Evolutionary conservation across 2,888 invertebrate species (phyloP).

Genomic region (Drosophila anomelani): DNA sequence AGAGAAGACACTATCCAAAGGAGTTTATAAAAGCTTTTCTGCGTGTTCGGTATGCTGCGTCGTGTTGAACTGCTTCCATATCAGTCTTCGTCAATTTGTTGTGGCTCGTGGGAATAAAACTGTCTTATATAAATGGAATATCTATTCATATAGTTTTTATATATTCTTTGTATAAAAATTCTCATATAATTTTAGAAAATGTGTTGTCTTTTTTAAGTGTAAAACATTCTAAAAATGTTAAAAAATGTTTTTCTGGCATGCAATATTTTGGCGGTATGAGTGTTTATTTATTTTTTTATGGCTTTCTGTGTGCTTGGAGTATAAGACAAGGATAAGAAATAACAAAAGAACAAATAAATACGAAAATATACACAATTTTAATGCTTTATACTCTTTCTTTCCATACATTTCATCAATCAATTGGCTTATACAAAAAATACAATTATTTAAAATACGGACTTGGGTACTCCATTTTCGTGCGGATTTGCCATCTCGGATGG

Average conservation of each 20-base stretch:
- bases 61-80: constrained; percentile 64
- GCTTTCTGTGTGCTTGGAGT: constrained; percentile 29
- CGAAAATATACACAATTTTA: constrained; percentile 60
- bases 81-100: constrained; percentile 69
- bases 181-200: constrained; percentile 73
- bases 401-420: constrained; percentile 56
- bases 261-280: constrained; percentile 73
- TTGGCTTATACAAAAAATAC: constrained; percentile 40
- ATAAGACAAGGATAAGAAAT: constrained; percentile 28
- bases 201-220: constrained; percentile 49
- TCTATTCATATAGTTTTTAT: constrained; percentile 31
- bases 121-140: constrained; percentile 70
- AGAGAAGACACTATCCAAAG: constrained; percentile 71
- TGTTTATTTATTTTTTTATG: constrained; percentile 19
- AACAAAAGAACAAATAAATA: constrained; percentile 42
- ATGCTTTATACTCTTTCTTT: constrained; percentile 36
- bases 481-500: constrained; percentile 62
- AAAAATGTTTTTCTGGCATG: constrained; percentile 53
- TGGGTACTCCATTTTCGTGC: constrained; percentile 46
- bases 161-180: constrained; percentile 64
- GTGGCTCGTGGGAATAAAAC: constrained; percentile 76
- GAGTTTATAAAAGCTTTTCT: constrained; percentile 71
- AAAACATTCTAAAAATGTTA: constrained; percentile 64
- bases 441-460: constrained; percentile 43
- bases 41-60: constrained; percentile 44